Evolutionary conservation across 2,797 vertebrate genomes (phyloP).

Genomic region (Bovichtus diacanthus): DNA sequence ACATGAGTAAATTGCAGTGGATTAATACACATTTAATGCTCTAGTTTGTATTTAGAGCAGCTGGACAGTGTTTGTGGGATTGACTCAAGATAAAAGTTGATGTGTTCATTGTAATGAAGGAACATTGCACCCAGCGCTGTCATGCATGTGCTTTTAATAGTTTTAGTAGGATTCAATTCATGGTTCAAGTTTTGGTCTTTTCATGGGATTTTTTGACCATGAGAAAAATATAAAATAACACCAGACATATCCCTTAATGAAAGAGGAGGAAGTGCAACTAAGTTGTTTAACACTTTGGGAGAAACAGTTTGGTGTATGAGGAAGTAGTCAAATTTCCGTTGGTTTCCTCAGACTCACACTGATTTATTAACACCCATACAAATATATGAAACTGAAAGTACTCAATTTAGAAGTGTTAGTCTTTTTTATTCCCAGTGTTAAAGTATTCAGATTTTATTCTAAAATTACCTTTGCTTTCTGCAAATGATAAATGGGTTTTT

Average conservation of each 20-base stretch:
- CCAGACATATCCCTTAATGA: not conserved
- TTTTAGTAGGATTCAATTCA: not conserved
- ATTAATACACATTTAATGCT: not conserved
- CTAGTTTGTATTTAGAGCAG: not conserved
- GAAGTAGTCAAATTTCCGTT: not conserved
- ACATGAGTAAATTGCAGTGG: not conserved
- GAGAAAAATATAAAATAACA: not conserved
- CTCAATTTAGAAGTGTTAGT: not conserved
- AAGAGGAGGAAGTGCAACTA: not conserved
- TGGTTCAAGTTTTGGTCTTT: not conserved
- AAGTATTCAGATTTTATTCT: conserved; percentile 16
- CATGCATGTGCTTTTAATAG: not conserved
- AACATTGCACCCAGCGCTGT: too few relatives aligned
- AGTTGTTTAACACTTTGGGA: not conserved
- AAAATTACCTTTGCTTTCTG: conserved; percentile 2
- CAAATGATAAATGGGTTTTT: conserved; percentile 30
- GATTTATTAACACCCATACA: not conserved
- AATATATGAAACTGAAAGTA: not conserved
- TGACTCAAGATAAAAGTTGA: not conserved
- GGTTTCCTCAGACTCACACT: not conserved
- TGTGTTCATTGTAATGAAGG: not conserved
- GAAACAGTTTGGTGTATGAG: too few relatives aligned
- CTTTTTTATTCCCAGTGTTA: conserved; percentile 13
- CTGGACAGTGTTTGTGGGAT: not conserved
- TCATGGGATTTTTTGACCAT: not conserved